These are phyloP conservation scores for Dyspetes luteomarginatus DNA, from an alignment of 2,888 invertebrate species.

Conservation along the genomic window DNA sequence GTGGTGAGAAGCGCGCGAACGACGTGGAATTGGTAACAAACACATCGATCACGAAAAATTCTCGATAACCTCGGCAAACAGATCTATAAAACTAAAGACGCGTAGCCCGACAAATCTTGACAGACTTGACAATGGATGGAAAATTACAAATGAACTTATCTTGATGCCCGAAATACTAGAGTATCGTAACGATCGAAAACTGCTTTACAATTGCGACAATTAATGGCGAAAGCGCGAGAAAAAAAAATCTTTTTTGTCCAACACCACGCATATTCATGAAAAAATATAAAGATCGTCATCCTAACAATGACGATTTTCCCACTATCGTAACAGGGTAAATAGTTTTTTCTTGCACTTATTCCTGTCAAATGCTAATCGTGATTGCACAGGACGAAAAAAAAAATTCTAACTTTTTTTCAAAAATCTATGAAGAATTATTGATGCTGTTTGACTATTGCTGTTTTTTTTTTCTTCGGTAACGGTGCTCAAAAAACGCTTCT, in stretches of 20 bases:
- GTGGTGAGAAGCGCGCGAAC: not conserved
- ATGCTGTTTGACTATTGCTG: no score
- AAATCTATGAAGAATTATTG: no score
- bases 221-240: not conserved
- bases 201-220: not conserved
- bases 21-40: conserved; percentile 24
- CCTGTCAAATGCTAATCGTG: no score
- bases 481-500: not conserved
- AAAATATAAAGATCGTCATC: not conserved
- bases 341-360: no score
- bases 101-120: not conserved
- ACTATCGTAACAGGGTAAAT: no score
- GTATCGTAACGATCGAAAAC: no score
- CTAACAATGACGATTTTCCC: no score
- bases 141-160: not conserved
- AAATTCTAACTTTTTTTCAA: no score
- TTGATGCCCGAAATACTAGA: no score
- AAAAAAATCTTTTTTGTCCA: not conserved
- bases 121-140: not conserved
- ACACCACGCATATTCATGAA: not conserved
- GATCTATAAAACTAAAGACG: conserved; percentile 44
- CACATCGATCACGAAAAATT: conserved; percentile 54
- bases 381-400: no score
- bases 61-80: conserved; percentile 64
- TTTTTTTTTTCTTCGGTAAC: no score